Base-by-base conservation (phyloP, 2,113 vertebrate genomes). In the Sapajus apella region DNA sequence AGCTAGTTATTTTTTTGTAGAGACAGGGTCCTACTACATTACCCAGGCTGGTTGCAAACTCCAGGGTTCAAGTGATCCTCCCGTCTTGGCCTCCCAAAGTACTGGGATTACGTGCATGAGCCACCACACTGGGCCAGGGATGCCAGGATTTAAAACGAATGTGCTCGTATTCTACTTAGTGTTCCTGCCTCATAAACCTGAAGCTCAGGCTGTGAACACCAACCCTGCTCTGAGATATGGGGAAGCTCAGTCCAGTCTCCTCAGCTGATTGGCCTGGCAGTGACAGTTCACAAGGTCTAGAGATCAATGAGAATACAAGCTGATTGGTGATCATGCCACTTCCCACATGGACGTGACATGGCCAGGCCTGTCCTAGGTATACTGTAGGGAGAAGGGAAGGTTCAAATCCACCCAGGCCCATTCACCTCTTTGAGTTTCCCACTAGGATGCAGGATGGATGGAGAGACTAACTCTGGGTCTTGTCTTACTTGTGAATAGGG, bases 271-370 rank as follows among this genome's bases (percentile, higher is more conserved):
- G 5, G 50, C 32, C 40, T 27, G 21, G 76, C 21, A 73, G 58
- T 61, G 45, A 52, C 0, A 13, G 9, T 9, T 21, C 14, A 16
- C 1, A 10, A 80, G 40, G 16, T 94, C 95, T 58, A 52, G 30
- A 91, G 45, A 40, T 3, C 75, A 40, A 21, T 14, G 73, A 52
- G 25, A n/a, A 58, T 6, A 52, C 20, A 91, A 5, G 20, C 0
- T 66, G n/a, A 18, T 50, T 25, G 32, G 43, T 50, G 81, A 61
- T 27, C 1, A 0, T 1, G 45, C 40, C 52, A 25, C 37, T 68
- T 81, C 45, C 75, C 35, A 55, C 0, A 2, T 8, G 52, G 76
- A 27, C 1, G 0, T 2, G 14, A 45, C 40, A 75, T 0, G 23
- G 70, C 13, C 4, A 3, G 16, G 18, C 43, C 83, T 90, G 40